Base-by-base conservation (phyloP, 2,113 vertebrate species). In the Herpetotheres cachinnans region DNA sequence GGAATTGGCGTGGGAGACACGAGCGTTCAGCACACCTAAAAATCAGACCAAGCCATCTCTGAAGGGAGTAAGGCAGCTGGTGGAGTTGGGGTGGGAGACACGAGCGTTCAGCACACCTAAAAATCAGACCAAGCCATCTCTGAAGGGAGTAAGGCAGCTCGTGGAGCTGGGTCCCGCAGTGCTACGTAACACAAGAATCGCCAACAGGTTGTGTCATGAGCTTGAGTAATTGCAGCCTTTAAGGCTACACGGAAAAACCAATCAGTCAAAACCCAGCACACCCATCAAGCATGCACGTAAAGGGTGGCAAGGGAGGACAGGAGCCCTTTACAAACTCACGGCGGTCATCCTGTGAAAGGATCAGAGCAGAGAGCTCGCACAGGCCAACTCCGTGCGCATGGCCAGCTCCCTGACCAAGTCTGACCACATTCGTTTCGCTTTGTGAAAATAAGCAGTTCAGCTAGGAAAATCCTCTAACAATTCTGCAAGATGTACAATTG, bases 381-480 rank as follows among this genome's bases (percentile, higher is more conserved):
- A n/a, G 34, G 19, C 7, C 0, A 1, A 27, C 24, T 49, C 9
- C 21, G n/a, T 20, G 2, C 1, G 2, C 30, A 12, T 2, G 7
- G 46, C 34, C 56, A 56, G 29, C 47, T 76, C 49, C 40, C n/a
- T 32, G 21, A 29, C 22, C 20, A 27, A 71, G 12, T 30, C 38
- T 44, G 34, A 91, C 36, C 21, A 56, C 0, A 0, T 21, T 30
- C 20, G 21, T 36, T 83, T 56, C 40, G 32, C 29, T 55, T 44
- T 15, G 16, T 47, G 55, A 52, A 84, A 88, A 72, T 11, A 62
- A 79, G 32, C 22, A 16, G 12, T 34, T 47, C 47, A 44, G 36
- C 40, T 14, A 77, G 30, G 17, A 82, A 69, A 88, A 88, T 9
- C 21, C n/a, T 42, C 18, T 5, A 65, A 54, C 17, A 47, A 36